phyloP scores from a whole-genome alignment of 2,888 invertebrate species.

The Blastobasis lacticolella region DNA sequence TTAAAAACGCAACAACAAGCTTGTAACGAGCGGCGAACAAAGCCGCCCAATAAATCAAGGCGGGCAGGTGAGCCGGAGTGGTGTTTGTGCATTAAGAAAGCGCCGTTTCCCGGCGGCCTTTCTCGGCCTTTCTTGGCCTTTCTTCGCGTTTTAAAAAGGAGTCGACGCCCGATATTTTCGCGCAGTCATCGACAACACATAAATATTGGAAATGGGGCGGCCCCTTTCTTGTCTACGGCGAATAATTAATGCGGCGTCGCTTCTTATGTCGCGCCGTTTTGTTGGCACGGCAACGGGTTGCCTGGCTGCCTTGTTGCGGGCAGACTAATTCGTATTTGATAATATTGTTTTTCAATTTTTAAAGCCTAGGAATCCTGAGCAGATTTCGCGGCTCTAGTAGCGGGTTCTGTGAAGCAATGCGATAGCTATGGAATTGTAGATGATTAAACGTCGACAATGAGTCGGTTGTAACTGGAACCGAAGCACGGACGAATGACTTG shows the following conservation, averaged over 20 bases:
- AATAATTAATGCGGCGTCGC: conserved; percentile 69
- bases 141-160: conserved; percentile 73
- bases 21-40: conserved; percentile 70
- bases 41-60: conserved; percentile 69
- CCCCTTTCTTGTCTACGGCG: conserved; percentile 70
- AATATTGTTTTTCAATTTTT: no score
- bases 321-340: no score
- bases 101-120: conserved; percentile 65
- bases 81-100: conserved; percentile 73
- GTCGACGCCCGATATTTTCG: conserved; percentile 70
- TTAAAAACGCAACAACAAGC: conserved; percentile 74
- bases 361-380: no score
- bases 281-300: conserved; percentile 27
- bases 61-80: conserved; percentile 65
- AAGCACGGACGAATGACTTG: no score
- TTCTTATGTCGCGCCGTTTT: conserved; percentile 63
- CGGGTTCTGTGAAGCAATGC: no score
- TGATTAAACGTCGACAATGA: no score
- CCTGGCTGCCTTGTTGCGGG: no score
- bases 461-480: no score
- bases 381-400: no score
- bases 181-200: conserved; percentile 74
- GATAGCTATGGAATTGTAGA: no score
- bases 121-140: conserved; percentile 49
- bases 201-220: conserved; percentile 74